Conservation (phyloP, 2,797 vertebrate genomes). For the Lutjanus campechanus region DNA sequence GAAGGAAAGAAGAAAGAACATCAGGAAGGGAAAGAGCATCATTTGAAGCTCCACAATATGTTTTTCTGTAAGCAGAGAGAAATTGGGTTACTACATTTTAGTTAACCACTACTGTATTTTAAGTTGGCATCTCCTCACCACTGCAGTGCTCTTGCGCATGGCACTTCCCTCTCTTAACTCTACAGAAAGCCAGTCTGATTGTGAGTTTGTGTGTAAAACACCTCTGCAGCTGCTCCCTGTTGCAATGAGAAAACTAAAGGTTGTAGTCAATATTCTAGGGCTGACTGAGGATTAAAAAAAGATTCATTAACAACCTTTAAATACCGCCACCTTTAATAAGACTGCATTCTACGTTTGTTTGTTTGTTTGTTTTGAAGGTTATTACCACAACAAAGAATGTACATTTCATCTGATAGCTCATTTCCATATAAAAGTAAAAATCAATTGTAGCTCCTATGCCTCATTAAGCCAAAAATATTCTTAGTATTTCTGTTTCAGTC, state of each 20-base stretch:
- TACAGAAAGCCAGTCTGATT: constrained; percentile 11
- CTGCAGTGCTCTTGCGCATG: neutral
- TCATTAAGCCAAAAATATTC: constrained; percentile 76
- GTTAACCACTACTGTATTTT: neutral
- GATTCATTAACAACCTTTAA: constrained; percentile 60
- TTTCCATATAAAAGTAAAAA: constrained; percentile 83
- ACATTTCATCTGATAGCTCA: constrained; percentile 65
- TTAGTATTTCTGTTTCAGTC: constrained; percentile 46
- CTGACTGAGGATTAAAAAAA: constrained; percentile 38
- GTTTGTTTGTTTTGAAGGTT: constrained; percentile 74
- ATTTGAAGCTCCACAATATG: neutral
- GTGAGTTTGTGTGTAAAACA: constrained; percentile 3
- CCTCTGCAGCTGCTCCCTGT: constrained; percentile 34
- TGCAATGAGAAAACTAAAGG: constrained; percentile 20
- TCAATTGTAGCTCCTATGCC: constrained; percentile 50
- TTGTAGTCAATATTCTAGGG: neutral
- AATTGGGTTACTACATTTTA: neutral
- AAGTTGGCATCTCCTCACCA: neutral
- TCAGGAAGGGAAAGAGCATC: neutral
- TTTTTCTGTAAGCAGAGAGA: neutral
- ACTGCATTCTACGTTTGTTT: constrained; percentile 44
- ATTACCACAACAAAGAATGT: constrained; percentile 78
- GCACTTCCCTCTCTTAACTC: neutral
- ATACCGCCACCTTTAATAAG: constrained; percentile 62
- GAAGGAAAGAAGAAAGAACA: neutral